phyloP scores from a whole-genome alignment of 2,113 vertebrate genomes.

The Ciconia maguari region DNA sequence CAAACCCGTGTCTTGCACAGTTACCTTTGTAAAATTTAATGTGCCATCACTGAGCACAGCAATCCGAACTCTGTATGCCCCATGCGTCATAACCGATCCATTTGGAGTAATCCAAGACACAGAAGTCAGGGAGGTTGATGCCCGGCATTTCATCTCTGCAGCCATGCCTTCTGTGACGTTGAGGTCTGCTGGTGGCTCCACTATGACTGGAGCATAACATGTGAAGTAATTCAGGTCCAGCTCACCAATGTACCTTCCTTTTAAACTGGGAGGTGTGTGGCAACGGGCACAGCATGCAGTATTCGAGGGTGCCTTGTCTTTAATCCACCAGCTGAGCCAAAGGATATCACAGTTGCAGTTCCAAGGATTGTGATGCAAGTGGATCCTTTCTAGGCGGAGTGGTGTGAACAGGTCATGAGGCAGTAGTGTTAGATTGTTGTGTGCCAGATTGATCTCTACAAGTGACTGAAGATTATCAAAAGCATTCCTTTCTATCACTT shows the following conservation, averaged over 20 bases:
- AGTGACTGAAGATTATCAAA: constrained; percentile 98
- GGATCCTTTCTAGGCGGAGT: constrained; percentile 94
- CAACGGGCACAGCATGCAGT: constrained; percentile 98
- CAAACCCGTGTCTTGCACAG: constrained; percentile 95
- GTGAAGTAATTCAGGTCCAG: constrained; percentile 98
- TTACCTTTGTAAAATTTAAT: constrained; percentile 97
- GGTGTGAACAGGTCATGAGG: constrained; percentile 99
- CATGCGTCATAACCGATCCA: constrained; percentile 96
- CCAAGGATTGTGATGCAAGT: constrained; percentile 98
- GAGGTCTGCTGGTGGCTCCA: constrained; percentile 95
- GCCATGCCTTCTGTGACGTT: constrained; percentile 98
- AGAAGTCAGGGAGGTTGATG: constrained; percentile 92
- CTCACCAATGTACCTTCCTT: constrained; percentile 96
- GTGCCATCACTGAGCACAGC: constrained; percentile 97
- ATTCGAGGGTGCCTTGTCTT: constrained; percentile 97
- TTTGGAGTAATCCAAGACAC: constrained; percentile 99
- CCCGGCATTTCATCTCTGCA: constrained; percentile 95
- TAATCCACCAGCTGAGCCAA: constrained; percentile 99
- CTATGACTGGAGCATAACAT: constrained; percentile 97
- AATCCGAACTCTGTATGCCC: constrained; percentile 94
- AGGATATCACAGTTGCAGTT: constrained; percentile 99
- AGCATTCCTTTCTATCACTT: constrained; percentile 96
- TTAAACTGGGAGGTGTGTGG: constrained; percentile 88
- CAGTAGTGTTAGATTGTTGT: constrained; percentile 96
- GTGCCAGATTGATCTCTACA: constrained; percentile 96